Evolutionary conservation across 2,888 invertebrate species (phyloP).

Genomic region (Acanthococcus lagerstroemiae): DNA sequence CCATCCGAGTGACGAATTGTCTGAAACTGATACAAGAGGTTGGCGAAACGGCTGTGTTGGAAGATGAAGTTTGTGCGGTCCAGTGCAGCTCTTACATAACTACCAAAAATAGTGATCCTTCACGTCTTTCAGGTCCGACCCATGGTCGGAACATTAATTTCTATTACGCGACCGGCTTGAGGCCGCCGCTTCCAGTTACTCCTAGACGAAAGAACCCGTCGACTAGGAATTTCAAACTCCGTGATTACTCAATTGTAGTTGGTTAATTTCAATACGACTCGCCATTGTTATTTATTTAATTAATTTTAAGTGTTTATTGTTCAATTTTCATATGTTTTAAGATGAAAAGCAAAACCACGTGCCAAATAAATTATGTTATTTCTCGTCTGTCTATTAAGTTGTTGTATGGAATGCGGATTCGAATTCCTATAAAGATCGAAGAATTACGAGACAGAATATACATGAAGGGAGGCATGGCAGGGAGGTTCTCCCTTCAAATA

Average conservation of each 20-base stretch:
- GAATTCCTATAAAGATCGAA: too few species aligned
- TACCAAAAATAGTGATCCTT: not conserved
- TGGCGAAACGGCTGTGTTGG: constrained; percentile 66
- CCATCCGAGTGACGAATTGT: constrained; percentile 77
- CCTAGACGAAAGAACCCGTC: constrained; percentile 4
- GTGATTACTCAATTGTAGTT: constrained; percentile 20
- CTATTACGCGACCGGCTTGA: constrained; percentile 16
- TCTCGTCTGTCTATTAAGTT: too few species aligned
- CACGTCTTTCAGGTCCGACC: not conserved
- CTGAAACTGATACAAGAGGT: constrained; percentile 70
- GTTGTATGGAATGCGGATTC: too few species aligned
- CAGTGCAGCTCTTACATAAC: constrained; percentile 51
- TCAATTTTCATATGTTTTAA: not conserved
- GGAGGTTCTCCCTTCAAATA: too few species aligned
- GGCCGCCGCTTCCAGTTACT: not conserved
- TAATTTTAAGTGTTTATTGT: not conserved
- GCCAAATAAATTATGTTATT: not conserved
- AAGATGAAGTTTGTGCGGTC: constrained; percentile 81
- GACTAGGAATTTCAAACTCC: constrained; percentile 13
- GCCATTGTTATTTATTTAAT: constrained; percentile 5
- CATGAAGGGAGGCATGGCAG: too few species aligned
- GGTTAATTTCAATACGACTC: constrained; percentile 6
- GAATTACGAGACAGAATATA: too few species aligned
- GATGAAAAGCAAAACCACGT: not conserved
- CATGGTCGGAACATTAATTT: constrained; percentile 14